Conservation (phyloP, 2,113 vertebrate species). For the Papio anubis region DNA sequence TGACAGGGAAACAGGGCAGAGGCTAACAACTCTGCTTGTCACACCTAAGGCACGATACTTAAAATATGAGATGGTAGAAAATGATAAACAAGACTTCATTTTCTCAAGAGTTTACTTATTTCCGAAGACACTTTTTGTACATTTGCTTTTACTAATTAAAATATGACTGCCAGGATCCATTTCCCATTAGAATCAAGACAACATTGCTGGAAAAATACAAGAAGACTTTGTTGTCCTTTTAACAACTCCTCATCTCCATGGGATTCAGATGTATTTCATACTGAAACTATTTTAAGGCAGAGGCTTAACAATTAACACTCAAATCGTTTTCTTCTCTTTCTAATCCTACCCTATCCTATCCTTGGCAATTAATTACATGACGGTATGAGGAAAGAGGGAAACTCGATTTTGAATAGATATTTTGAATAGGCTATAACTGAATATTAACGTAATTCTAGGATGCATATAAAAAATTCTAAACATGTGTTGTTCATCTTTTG, state of each 20-base stretch:
- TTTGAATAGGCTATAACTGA: background rate
- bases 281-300: background rate
- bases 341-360: background rate
- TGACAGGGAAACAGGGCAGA: background rate
- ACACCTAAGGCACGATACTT: background rate
- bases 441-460: background rate
- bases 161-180: background rate
- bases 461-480: background rate
- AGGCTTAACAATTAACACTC: background rate
- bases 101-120: background rate
- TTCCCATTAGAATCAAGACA: background rate
- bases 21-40: background rate
- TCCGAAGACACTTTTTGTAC: background rate
- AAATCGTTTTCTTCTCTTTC: background rate
- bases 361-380: background rate
- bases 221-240: background rate
- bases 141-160: background rate
- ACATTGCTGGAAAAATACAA: background rate
- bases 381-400: background rate
- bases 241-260: background rate
- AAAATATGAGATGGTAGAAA: background rate
- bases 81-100: background rate
- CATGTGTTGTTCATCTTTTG: background rate
- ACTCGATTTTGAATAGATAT: background rate
- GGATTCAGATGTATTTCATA: background rate